phyloP scores from a whole-genome alignment of 2,888 invertebrate species.

The Conomelus anceps region DNA sequence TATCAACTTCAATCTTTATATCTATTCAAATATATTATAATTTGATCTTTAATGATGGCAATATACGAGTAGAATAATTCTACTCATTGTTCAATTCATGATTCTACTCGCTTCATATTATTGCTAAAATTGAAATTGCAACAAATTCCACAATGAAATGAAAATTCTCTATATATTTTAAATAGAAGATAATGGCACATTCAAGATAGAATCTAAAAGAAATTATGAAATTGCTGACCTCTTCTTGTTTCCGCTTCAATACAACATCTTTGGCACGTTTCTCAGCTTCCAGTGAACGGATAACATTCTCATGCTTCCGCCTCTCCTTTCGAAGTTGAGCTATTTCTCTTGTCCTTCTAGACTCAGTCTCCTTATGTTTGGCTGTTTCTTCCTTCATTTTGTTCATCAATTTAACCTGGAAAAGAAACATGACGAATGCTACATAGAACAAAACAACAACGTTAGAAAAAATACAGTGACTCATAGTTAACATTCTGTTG shows the following conservation, averaged over 20 bases:
- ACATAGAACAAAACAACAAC: not conserved
- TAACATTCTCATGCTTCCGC: conserved; percentile 77
- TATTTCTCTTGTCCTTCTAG: conserved; percentile 73
- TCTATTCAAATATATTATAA: no score
- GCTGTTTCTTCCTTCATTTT: conserved; percentile 89
- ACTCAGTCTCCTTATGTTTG: conserved; percentile 76
- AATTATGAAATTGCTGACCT: conserved; percentile 55
- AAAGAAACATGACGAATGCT: not conserved
- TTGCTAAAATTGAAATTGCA: no score
- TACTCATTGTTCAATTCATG: no score
- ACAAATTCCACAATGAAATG: no score
- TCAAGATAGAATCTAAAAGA: not conserved
- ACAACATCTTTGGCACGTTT: conserved; percentile 81
- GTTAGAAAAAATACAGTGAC: not conserved
- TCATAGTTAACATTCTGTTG: not conserved
- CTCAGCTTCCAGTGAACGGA: conserved; percentile 82
- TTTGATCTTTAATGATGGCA: no score
- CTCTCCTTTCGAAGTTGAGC: conserved; percentile 86
- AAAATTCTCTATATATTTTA: no score
- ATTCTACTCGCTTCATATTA: no score
- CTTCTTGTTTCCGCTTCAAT: conserved; percentile 82
- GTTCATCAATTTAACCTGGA: conserved; percentile 72
- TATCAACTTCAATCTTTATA: no score
- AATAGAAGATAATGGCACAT: no score
- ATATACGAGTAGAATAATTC: no score